Evolutionary conservation across 2,797 vertebrate species (phyloP), one percentile per base, ranked within the genome.

Genomic region (Pachyuromys duprasi): DNA sequence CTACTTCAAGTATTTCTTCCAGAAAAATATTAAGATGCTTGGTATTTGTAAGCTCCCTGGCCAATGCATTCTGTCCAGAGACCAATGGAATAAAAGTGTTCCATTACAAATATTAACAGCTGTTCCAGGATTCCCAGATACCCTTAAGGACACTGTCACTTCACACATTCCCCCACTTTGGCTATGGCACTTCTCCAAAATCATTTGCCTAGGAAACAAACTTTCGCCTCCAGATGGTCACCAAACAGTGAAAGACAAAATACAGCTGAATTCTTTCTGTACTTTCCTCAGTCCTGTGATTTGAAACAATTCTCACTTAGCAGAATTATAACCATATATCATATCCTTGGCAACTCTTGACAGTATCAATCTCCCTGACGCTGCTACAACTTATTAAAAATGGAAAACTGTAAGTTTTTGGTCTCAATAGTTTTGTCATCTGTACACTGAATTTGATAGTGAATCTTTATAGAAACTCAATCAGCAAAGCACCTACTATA

Each of bases 191-290:
- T 82, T 93, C 74, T 96, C 69, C 78, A 94, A 39, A 91, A 94
- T 28, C 83, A 24, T 84, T 69, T 53, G 55, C 89, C 91, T 69
- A 95, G 82, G 53, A 93, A 97, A 90, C 60, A 95, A 75, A 20
- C n/a, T 84, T n/a, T 74, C 49, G 49, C 55, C 60, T 69, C 26
- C 13, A 86, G n/a, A 95, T 26, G 95, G 89, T 60, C 39, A 87
- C n/a, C 91, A 79, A 91, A 90, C 15, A 90, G 79, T 70, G 33
- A 92, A 97, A 93, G 90, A 83, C 80, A 94, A 93, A 95, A 86
- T 63, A 90, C 8, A 78, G 55, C 45, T 74, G 45, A 74, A 94
- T 91, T 89, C 87, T 57, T 63, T 78, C 80, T 53, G 6, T 31
- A 67, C 79, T 80, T 91, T 94, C 82, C 89, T 92, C 60, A 81